Percentiles rank a stretch among this genome's conserved stretches.
Evolutionary conservation across 92 coral and sea anemone genomes (phyloP).

Genomic region (Diadumene lineata): DNA sequence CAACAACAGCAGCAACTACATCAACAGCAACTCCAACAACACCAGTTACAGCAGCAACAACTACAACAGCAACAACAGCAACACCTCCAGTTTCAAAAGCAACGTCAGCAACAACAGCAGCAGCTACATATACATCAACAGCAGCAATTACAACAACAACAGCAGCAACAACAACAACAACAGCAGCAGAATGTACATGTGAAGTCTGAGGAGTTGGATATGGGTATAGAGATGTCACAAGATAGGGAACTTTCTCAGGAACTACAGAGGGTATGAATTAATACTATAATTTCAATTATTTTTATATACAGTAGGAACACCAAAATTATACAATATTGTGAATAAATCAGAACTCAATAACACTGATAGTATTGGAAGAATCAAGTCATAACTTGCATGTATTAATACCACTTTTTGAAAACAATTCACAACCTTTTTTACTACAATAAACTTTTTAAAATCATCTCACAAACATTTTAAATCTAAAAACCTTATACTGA

Average conservation of each 20-base stretch:
- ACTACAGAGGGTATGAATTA: constrained; percentile 73
- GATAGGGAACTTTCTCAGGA: constrained; percentile 87
- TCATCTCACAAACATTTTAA: too few relatives aligned
- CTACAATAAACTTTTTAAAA: too few relatives aligned
- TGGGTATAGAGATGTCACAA: constrained; percentile 61
- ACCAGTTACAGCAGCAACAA: constrained; percentile 15
- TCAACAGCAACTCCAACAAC: not conserved
- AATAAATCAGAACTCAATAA: too few relatives aligned
- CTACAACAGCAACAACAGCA: constrained; percentile 31
- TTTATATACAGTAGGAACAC: not conserved
- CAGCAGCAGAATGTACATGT: constrained; percentile 3
- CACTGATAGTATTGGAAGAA: too few relatives aligned
- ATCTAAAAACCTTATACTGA: too few relatives aligned
- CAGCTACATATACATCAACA: not conserved
- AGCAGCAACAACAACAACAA: not conserved
- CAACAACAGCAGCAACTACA: not conserved
- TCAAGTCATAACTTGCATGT: too few relatives aligned
- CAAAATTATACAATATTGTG: too few relatives aligned
- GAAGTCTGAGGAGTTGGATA: constrained; percentile 61
- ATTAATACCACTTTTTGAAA: too few relatives aligned
- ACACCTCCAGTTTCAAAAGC: not conserved
- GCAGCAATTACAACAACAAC: not conserved
- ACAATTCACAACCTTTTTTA: too few relatives aligned
- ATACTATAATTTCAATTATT: not conserved
- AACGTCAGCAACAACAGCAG: not conserved